A percentile compares a stretch with the other conserved stretches of the same genome.
These are phyloP conservation scores for Silurus glanis DNA, from an alignment of 2,113 vertebrate species.

Conservation along the genomic window DNA sequence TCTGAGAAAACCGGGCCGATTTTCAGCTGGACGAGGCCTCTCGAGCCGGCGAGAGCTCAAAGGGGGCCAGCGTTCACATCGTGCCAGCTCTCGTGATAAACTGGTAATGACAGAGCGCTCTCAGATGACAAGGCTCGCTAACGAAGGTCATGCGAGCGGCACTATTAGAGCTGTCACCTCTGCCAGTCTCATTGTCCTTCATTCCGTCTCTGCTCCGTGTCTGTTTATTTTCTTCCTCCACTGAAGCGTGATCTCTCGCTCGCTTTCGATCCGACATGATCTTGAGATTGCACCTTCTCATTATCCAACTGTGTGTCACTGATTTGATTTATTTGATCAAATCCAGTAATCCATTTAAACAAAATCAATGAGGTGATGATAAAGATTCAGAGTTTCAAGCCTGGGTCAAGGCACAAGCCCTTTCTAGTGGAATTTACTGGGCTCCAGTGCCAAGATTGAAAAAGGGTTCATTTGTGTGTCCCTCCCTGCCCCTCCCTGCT, in stretches of 20 bases:
- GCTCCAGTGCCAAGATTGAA: background rate
- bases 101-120: slow-evolving; percentile 29
- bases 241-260: background rate
- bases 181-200: slow-evolving; percentile 20
- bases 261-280: background rate
- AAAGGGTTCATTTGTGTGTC: background rate
- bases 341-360: background rate
- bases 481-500: too few relatives aligned
- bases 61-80: too few relatives aligned
- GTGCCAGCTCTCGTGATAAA: background rate
- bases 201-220: background rate
- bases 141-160: background rate
- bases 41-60: background rate
- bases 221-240: too few relatives aligned
- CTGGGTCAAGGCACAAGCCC: background rate
- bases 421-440: background rate
- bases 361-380: background rate
- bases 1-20: slow-evolving; percentile 4
- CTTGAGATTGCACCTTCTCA: background rate
- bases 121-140: slow-evolving; percentile 26
- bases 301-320: background rate
- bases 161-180: slow-evolving; percentile 35
- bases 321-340: background rate
- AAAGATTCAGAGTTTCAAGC: background rate
- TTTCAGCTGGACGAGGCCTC: slow-evolving; percentile 5